Conservation (phyloP, 2,113 vertebrate genomes). For the Atrichornis clamosus region DNA sequence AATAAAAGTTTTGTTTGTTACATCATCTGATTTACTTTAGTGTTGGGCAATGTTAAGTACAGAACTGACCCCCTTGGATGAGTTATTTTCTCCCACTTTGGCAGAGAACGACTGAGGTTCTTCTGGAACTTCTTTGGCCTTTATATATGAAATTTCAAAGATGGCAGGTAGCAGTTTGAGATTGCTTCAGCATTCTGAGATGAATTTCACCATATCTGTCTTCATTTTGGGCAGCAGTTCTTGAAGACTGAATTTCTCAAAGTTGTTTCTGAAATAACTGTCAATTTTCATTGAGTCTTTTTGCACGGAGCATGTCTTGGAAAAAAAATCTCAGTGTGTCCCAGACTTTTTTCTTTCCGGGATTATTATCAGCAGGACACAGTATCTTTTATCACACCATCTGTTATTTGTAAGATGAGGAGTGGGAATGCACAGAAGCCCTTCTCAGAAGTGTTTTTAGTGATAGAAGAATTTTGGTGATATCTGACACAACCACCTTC, state of each 20-base stretch:
- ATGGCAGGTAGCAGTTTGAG: neutral
- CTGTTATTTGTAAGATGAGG: neutral
- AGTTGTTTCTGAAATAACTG: neutral
- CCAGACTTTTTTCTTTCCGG: neutral
- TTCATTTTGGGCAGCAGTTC: neutral
- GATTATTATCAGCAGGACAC: neutral
- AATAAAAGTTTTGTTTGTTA: neutral
- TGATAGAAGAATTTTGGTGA: neutral
- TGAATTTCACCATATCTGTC: neutral
- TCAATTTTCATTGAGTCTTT: neutral
- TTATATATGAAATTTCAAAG: neutral
- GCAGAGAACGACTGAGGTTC: neutral
- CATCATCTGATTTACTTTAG: neutral
- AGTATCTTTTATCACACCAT: neutral
- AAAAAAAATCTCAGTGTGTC: neutral
- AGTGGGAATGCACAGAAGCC: neutral
- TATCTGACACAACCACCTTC: neutral
- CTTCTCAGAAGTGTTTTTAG: neutral
- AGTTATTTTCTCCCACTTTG: neutral
- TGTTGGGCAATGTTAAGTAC: neutral
- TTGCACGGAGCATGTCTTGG: neutral
- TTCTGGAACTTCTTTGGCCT: neutral
- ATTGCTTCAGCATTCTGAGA: neutral
- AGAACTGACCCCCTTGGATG: rapidly evolving
- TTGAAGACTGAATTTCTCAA: neutral